phyloP scores from a whole-genome alignment of 1,140 invertebrate genomes.

The Helicoverpa armigera region DNA sequence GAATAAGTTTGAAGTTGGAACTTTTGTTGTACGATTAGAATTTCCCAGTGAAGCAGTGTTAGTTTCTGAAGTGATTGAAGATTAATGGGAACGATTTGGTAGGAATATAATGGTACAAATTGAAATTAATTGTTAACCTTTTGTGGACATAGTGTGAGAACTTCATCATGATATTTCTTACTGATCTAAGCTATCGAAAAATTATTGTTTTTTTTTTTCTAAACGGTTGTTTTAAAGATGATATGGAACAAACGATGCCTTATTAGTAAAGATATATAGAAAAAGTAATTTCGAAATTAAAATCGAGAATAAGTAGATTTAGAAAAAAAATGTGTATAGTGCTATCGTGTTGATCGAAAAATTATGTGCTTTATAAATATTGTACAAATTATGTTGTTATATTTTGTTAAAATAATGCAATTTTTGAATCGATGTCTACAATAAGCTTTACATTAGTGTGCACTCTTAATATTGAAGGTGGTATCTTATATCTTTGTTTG shows the following conservation, averaged over 20 bases:
- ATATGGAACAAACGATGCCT: too few relatives aligned
- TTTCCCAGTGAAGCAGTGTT: slow-evolving; percentile 21
- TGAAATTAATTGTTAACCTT: neutral
- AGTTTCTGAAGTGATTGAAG: slow-evolving; percentile 30
- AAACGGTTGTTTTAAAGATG: too few relatives aligned
- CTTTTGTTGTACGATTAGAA: slow-evolving; percentile 21
- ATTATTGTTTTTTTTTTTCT: too few relatives aligned
- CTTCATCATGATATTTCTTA: neutral
- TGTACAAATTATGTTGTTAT: neutral
- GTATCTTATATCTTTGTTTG: too few relatives aligned
- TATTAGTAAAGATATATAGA: too few relatives aligned
- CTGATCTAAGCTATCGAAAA: neutral
- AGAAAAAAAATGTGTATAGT: too few relatives aligned
- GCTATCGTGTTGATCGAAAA: too few relatives aligned
- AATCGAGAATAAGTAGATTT: too few relatives aligned
- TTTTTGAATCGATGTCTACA: too few relatives aligned
- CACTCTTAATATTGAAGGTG: too few relatives aligned
- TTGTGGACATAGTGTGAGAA: neutral
- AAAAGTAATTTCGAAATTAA: too few relatives aligned
- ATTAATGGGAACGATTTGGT: neutral
- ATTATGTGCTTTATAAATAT: neutral
- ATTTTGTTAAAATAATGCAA: slow-evolving; percentile 10
- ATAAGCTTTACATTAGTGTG: too few relatives aligned
- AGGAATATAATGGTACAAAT: slow-evolving; percentile 6
- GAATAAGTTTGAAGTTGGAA: slow-evolving; percentile 21